Evolutionary conservation across 2,888 invertebrate species (phyloP), one percentile per base, ranked within the genome.

Genomic region (Zele albiditarsus): DNA sequence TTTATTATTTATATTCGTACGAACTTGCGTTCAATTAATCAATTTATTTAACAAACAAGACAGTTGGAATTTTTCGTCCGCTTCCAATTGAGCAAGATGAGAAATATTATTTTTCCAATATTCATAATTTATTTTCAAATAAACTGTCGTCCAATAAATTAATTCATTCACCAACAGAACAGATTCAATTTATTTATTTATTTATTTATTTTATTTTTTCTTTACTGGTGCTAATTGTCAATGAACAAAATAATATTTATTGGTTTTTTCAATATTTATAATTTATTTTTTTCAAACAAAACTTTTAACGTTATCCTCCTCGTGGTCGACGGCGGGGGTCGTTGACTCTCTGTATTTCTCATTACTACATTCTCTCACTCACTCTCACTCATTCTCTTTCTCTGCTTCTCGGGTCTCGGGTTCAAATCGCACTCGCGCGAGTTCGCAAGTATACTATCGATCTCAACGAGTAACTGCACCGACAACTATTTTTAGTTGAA

Each of bases 371-470:
- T 71, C 23, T 33, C 25, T n/a, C 46, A 4, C 46, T 46, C 14
- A 12, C 49, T 68, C 74, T 67, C 62, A 60, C 63, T 69, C 49
- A 63, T 68, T 76, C 72, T 69, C 68, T 38, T 58, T 68, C 66
- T 68, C 73, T 70, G 49, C 33, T 63, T 70, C 27, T 74, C 38
- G 67, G 25, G 63, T 70, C 57, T 71, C 49, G 69, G 67, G 46
- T 74, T 71, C 31, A 74, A 69, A 74, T 71, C 63, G 70, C 69
- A 70, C 73, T 62, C 73, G 67, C 78, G 78, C 70, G 75, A 75
- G 71, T 71, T 62, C 74, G 62, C 73, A 66, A 79, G 78, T 80
- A 79, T 77, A 77, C 78, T 78, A 79, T 79, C 78, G 70, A 74
- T 53, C 73, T 67, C 73, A 63, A 75, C 57, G 33, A 16, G 27